A percentile compares a stretch with the other conserved stretches of the same genome.
These are phyloP conservation scores for Gnathonemus echidnorhynchus DNA, from an alignment of 2,113 vertebrate species.

Conservation along the genomic window DNA sequence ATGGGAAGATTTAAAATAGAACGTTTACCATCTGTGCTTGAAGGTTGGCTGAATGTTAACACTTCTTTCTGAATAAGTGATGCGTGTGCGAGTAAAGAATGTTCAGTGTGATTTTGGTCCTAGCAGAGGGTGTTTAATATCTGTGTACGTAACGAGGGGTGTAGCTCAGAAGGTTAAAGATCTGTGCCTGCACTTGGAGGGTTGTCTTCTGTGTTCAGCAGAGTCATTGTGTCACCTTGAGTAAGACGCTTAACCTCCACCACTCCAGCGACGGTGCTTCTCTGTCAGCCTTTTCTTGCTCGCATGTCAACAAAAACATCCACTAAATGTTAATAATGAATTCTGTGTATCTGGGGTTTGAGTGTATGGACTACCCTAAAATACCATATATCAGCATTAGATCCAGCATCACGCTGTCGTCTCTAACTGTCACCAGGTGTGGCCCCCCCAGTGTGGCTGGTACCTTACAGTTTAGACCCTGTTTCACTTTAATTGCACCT, in stretches of 20 bases:
- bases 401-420: neutral
- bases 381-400: neutral
- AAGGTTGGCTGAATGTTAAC: constrained; percentile 3
- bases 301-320: neutral
- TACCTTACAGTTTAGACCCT: neutral
- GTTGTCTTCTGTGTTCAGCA: neutral
- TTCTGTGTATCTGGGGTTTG: neutral
- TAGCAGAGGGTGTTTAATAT: neutral
- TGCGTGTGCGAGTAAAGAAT: neutral
- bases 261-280: neutral
- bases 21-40: neutral
- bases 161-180: neutral
- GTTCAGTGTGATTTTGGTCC: neutral
- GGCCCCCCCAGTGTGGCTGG: neutral
- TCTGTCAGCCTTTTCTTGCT: neutral
- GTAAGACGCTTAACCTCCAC: neutral
- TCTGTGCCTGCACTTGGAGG: neutral
- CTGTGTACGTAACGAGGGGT: neutral
- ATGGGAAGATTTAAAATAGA: constrained; percentile 1
- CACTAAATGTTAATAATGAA: neutral
- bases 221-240: neutral
- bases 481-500: neutral
- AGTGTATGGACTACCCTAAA: neutral
- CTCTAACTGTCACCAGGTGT: neutral
- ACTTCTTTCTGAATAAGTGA: neutral